These are phyloP conservation scores for Dryocosmus kuriphilus DNA, from an alignment of 2,888 invertebrate genomes.

Conservation along the genomic window DNA sequence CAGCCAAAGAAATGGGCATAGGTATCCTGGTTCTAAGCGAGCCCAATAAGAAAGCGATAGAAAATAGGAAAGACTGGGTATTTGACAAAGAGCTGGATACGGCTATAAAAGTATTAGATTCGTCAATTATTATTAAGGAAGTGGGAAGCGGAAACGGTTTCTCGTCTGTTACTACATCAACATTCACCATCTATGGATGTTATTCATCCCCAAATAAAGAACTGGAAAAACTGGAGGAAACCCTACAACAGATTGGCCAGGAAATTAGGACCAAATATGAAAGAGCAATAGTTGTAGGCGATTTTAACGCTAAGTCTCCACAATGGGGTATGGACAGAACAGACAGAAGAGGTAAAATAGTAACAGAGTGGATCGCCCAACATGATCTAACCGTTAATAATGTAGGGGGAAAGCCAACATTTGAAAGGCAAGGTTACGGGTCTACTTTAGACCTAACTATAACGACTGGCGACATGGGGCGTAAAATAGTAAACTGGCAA, in stretches of 20 bases:
- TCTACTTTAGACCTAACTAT: slow-evolving; percentile 54
- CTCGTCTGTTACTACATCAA: neutral
- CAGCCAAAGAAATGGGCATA: slow-evolving; percentile 20
- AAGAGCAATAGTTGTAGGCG: neutral
- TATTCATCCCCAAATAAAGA: slow-evolving; percentile 8
- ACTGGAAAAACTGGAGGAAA: neutral
- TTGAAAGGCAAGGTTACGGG: too few relatives aligned
- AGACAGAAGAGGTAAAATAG: slow-evolving; percentile 2
- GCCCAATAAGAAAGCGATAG: too few relatives aligned
- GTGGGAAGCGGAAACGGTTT: neutral
- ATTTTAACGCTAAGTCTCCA: too few relatives aligned
- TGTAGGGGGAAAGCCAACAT: neutral
- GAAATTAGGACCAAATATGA: neutral
- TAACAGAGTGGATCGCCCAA: slow-evolving; percentile 3
- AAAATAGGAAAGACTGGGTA: slow-evolving; percentile 23
- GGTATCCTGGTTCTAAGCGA: slow-evolving; percentile 40
- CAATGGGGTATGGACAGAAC: neutral
- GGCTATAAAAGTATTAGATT: neutral
- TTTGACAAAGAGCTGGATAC: too few relatives aligned
- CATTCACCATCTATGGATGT: neutral
- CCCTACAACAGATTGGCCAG: neutral
- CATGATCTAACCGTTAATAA: neutral
- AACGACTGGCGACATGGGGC: slow-evolving; percentile 40
- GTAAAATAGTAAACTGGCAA: slow-evolving; percentile 43
- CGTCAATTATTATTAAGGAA: neutral